These are phyloP conservation scores for Prinia subflava DNA, from an alignment of 2,113 vertebrate genomes.

Conservation along the genomic window DNA sequence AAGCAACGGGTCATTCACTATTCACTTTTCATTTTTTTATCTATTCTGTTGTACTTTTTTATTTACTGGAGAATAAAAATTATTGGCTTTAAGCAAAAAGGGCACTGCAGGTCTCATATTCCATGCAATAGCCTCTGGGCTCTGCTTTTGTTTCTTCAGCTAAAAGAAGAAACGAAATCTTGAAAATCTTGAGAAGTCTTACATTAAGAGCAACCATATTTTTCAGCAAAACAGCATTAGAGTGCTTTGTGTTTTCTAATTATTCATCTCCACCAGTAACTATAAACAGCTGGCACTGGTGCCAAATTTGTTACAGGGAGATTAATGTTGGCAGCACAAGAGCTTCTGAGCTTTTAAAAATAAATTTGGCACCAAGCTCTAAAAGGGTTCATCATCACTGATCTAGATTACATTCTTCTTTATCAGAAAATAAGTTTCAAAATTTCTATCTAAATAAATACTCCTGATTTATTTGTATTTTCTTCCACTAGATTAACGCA, in stretches of 20 bases:
- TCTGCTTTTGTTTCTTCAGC: neutral
- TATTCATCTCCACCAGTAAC: neutral
- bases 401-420: neutral
- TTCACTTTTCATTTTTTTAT: neutral
- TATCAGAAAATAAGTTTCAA: neutral
- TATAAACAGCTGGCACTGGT: neutral
- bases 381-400: neutral
- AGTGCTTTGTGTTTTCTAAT: neutral
- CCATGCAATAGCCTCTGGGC: neutral
- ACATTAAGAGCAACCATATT: neutral
- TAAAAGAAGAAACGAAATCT: neutral
- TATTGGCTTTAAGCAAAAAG: neutral
- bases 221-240: neutral
- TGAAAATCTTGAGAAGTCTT: neutral
- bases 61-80: neutral
- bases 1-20: neutral
- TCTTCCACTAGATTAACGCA: neutral
- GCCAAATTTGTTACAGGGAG: neutral
- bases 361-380: neutral
- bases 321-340: conserved; percentile 6
- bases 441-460: conserved; percentile 4
- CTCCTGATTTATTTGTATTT: neutral
- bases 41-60: neutral
- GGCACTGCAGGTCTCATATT: neutral
- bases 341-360: neutral